phyloP scores from a whole-genome alignment of 2,113 vertebrate genomes.

The Procapra przewalskii region DNA sequence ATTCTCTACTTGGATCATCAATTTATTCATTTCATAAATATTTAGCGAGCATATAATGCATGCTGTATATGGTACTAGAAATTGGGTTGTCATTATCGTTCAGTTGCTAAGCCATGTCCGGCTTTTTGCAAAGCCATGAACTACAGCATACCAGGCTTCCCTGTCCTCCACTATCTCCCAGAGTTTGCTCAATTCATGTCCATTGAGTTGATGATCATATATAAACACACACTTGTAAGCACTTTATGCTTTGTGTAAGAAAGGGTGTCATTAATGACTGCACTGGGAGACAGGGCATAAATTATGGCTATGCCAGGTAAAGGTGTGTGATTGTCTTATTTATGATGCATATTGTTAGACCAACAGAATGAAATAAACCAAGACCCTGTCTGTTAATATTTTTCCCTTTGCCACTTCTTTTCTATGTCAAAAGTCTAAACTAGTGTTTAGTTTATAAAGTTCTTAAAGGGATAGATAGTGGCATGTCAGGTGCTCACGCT shows the following conservation, averaged over 20 bases:
- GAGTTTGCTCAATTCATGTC: not conserved
- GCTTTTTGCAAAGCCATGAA: not conserved
- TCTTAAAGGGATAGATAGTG: not conserved
- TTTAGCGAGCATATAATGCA: not conserved
- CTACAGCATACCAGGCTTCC: not conserved
- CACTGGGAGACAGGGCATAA: not conserved
- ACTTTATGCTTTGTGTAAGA: not conserved
- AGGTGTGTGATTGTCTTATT: not conserved
- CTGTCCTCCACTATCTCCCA: not conserved
- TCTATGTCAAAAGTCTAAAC: not conserved
- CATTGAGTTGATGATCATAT: not conserved
- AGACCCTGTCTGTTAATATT: not conserved
- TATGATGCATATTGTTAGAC: not conserved
- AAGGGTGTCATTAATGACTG: not conserved
- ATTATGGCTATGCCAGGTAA: not conserved
- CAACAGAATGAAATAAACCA: not conserved
- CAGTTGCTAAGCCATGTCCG: not conserved
- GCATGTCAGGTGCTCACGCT: not conserved
- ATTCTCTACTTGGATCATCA: not conserved
- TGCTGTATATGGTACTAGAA: not conserved
- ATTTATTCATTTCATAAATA: slow-evolving; percentile 9
- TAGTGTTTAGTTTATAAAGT: not conserved
- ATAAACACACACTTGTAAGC: not conserved
- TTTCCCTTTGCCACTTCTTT: not conserved
- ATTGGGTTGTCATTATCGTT: not conserved